Base-by-base conservation (phyloP, 2,797 vertebrate genomes). In the Dermochelys coriacea region DNA sequence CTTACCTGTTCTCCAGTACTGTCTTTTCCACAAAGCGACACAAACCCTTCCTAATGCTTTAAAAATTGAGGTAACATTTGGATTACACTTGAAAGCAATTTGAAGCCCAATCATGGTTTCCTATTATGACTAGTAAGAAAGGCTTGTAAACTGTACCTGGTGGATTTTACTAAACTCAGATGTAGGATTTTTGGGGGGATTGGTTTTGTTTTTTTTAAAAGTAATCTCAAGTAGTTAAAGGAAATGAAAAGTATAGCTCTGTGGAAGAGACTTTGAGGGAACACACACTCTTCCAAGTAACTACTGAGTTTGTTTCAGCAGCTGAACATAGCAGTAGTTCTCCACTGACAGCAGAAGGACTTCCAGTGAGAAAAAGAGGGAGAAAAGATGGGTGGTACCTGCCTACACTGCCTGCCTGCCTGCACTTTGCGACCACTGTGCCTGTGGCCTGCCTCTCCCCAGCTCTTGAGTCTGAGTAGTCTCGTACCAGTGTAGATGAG, bases 401-500 rank as follows among this genome's bases (percentile, higher is more conserved):
- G 98, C 98, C 98, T 98, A 98, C 96, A 93, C 98, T 99, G 95
- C 98, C 98, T 99, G 98, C 98, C 98, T 98, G 98, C 98, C 98
- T 98, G 98, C 96, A 94, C 96, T 97, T 91, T 96, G 97, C 88
- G 96, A 97, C 97, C 98, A 98, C 96, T 97, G 94, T 97, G 97
- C 97, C 97, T 96, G 96, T 95, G 97, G 98, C 97, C 98, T 98
- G 98, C 96, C 97, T 98, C 97, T 97, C 98, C 98, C 98, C 98
- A 98, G 97, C 98, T 98, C 97, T 97, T 98, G 98, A 98, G 98
- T 98, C 97, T 98, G 98, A 98, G 98, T 97, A 94, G 98, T 98
- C 98, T 98, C 99, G 98, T 99, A 99, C 99, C 99, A 98, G 99
- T 99, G 98, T 99, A 99, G 99, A 99, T 99, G 99, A 99, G 99